Evolutionary conservation across 2,888 invertebrate species (phyloP), one percentile per base, ranked within the genome.

Genomic region (Formica aserva): DNA sequence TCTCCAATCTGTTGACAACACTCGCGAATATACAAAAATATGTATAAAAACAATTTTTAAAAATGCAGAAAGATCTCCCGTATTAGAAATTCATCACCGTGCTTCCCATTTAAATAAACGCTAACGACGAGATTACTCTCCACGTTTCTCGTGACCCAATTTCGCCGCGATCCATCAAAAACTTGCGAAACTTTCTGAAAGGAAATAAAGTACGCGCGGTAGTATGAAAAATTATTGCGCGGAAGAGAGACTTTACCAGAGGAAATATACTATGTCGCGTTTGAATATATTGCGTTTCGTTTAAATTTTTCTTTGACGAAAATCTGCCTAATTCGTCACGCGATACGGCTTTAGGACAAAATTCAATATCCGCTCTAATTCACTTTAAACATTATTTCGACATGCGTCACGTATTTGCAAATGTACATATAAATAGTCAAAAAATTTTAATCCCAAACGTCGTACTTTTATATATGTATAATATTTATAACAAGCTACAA

Each of bases 111-210:
- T 74, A 77, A 72, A 57, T 60, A 82, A 38, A 62, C 75, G 63
- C 52, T 52, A 69, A 63, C 35, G 52, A 83, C 60, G 66, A 76
- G 62, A 85, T 83, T 82, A 80, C 67, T 71, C 55, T 22, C 62
- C 65, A 69, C 74, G 32, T 41, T 13, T 29, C 29, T 15, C 18
- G 57, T 67, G 83, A 89, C 86, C 83, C 75, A 84, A 85, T 87
- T 86, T 84, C 69, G 63, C 62, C 48, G 52, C 77, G 66, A 85
- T 85, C 77, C 77, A 85, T 87, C 86, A 77, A 83, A 83, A 62
- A 63, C 55, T 60, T 60, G 60, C 55, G 67, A 65, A 45, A 71
- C 6, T 11, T 71, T 13, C 11, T 32, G 48, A 26, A 60, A 75
- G 57, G 57, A 35, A 66, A 76, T 76, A 76, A 57, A 76, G 60